Percentiles rank a stretch among this genome's conserved stretches.
Evolutionary conservation across 2,797 vertebrate species (phyloP).

Genomic region (Neostethus bicornis): DNA sequence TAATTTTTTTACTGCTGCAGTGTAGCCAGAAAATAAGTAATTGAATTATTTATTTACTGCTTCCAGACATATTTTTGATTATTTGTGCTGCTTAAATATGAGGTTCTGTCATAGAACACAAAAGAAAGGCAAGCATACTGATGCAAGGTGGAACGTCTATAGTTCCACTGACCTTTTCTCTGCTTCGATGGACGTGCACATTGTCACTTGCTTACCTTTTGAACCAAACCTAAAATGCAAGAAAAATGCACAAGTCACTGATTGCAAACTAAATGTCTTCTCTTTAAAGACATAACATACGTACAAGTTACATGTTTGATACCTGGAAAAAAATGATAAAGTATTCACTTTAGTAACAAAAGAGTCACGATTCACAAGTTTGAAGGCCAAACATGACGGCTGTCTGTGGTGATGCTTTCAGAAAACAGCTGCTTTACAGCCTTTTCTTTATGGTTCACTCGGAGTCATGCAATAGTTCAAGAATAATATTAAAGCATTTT

Average conservation of each 20-base stretch:
- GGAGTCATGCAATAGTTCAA: conserved; percentile 13
- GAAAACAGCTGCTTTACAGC: conserved; percentile 32
- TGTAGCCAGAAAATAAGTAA: conserved; percentile 38
- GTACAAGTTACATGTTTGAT: conserved; percentile 42
- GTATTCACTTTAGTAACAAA: conserved; percentile 58
- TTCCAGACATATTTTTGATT: conserved; percentile 48
- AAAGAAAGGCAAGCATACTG: conserved; percentile 29
- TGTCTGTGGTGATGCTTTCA: conserved; percentile 62
- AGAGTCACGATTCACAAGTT: conserved; percentile 46
- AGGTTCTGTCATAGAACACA: conserved; percentile 41
- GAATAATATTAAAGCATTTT: not conserved
- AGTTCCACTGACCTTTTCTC: conserved; percentile 1
- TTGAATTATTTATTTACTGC: conserved; percentile 62
- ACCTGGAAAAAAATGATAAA: conserved; percentile 57
- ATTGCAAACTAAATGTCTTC: not conserved
- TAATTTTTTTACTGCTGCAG: conserved; percentile 18
- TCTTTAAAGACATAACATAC: conserved; percentile 27
- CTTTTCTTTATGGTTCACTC: conserved; percentile 16
- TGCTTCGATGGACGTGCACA: not conserved
- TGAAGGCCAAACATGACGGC: conserved; percentile 64
- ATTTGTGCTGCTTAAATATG: conserved; percentile 64
- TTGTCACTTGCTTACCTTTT: conserved; percentile 9
- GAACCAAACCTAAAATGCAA: not conserved
- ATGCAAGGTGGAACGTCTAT: conserved; percentile 17
- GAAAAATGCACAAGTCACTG: not conserved